Evolutionary conservation across 2,113 vertebrate species (phyloP).

Genomic region (Leptobrachium ailaonicum): DNA sequence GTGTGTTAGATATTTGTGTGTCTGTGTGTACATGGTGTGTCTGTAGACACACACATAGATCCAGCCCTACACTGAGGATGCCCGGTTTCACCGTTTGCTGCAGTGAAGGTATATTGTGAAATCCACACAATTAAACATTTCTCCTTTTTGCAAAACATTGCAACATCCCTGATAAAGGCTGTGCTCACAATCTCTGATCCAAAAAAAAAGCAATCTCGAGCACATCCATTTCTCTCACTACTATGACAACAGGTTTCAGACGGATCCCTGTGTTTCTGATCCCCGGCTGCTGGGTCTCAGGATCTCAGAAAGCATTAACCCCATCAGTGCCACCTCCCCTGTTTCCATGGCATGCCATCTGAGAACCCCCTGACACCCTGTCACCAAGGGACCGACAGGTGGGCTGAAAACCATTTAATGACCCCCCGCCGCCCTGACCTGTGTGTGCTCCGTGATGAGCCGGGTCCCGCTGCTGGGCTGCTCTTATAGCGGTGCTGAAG

Average conservation of each 20-base stretch:
- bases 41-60: background rate
- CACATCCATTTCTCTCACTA: background rate
- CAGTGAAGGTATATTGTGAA: slow-evolving; percentile 16
- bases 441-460: slow-evolving; percentile 18
- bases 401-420: background rate
- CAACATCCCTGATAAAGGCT: background rate
- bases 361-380: too few species aligned
- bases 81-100: slow-evolving; percentile 10
- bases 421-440: background rate
- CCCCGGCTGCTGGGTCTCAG: background rate
- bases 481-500: background rate
- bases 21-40: too few species aligned
- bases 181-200: background rate
- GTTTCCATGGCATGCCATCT: background rate
- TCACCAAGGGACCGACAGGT: too few species aligned
- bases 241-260: slow-evolving; percentile 42
- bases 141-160: background rate
- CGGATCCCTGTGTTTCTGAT: background rate
- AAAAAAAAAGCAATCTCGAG: background rate
- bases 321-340: background rate
- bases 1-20: too few species aligned
- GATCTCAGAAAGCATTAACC: slow-evolving; percentile 15
- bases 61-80: slow-evolving; percentile 25
- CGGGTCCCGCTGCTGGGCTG: background rate
- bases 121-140: slow-evolving; percentile 17